Conservation (phyloP, 2,888 invertebrate genomes). For the Agrotis puta region DNA sequence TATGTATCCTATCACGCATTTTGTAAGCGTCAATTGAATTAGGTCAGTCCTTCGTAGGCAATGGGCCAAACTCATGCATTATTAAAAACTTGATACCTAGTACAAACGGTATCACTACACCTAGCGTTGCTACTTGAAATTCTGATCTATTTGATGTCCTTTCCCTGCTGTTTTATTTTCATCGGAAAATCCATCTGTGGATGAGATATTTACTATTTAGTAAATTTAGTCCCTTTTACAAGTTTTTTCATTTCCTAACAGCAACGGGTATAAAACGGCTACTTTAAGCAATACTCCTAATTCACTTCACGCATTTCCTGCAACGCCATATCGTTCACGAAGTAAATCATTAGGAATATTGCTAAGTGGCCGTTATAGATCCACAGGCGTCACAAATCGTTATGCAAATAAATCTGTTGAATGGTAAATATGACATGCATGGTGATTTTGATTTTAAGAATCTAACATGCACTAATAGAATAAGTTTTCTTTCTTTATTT, state of each 20-base stretch:
- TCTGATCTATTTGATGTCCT: slow-evolving; percentile 1
- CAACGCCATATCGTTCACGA: too few species aligned
- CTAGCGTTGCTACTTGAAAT: slow-evolving; percentile 6
- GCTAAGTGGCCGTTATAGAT: too few species aligned
- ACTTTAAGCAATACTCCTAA: too few species aligned
- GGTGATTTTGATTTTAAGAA: too few species aligned
- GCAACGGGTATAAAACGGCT: too few species aligned
- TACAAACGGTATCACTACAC: slow-evolving; percentile 27
- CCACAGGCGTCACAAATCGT: too few species aligned
- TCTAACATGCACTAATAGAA: too few species aligned
- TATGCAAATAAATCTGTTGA: too few species aligned
- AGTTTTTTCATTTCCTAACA: too few species aligned
- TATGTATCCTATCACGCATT: slow-evolving; percentile 57
- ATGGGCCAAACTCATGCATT: slow-evolving; percentile 58
- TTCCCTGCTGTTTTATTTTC: background rate
- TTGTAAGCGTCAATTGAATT: slow-evolving; percentile 61
- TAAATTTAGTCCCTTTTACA: background rate
- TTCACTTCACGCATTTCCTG: too few species aligned
- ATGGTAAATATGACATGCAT: background rate
- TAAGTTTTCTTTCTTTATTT: too few species aligned
- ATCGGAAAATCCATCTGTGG: background rate
- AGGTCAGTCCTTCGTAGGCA: slow-evolving; percentile 52
- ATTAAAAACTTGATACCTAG: slow-evolving; percentile 48
- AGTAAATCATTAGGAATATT: too few species aligned
- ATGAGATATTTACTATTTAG: background rate